Evolutionary conservation across 2,113 vertebrate genomes (phyloP).

Genomic region (Corvus hawaiiensis): DNA sequence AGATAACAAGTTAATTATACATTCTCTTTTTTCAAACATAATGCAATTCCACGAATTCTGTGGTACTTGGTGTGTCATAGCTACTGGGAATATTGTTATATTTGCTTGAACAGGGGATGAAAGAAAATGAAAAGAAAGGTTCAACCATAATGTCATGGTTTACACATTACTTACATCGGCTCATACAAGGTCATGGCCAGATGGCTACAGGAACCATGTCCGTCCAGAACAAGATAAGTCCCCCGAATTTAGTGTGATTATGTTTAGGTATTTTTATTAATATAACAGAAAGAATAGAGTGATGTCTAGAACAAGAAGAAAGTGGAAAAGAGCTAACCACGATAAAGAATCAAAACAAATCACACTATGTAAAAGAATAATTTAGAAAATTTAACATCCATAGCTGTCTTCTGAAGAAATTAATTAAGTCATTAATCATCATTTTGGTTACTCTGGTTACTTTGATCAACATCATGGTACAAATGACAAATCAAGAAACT

Average conservation of each 20-base stretch:
- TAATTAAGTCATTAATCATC: neutral
- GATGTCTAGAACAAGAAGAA: neutral
- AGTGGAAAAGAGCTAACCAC: neutral
- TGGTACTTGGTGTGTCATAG: neutral
- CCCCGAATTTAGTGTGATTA: neutral
- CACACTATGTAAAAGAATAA: neutral
- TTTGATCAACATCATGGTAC: neutral
- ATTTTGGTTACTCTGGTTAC: neutral
- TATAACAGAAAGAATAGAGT: neutral
- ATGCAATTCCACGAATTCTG: neutral
- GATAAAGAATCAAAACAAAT: neutral
- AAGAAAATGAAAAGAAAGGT: neutral
- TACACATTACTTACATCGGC: neutral
- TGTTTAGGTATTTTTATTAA: neutral
- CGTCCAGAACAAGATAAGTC: neutral
- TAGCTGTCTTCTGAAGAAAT: neutral
- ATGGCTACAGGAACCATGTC: neutral
- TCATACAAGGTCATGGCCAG: neutral
- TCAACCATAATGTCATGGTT: neutral
- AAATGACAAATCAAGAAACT: neutral
- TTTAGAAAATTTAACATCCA: neutral
- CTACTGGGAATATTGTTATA: neutral
- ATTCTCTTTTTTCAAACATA: neutral
- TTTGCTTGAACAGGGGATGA: neutral
- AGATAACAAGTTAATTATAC: neutral